phyloP scores from a whole-genome alignment of 1,140 invertebrate genomes.

The Eupeodes corollae region DNA sequence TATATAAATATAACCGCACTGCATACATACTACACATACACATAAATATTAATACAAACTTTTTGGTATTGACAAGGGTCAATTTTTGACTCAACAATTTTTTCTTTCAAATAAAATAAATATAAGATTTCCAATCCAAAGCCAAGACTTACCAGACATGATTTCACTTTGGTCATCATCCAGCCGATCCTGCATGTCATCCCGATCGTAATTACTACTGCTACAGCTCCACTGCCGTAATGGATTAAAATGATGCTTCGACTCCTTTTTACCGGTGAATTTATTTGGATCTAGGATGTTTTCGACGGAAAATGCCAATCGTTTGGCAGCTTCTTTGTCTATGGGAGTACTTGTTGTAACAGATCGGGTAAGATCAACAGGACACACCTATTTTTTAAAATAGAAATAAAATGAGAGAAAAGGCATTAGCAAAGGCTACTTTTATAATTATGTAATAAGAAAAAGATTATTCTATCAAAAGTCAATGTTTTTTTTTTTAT shows the following conservation, averaged over 20 bases:
- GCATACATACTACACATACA: no score
- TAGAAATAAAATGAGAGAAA: no score
- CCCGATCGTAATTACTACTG: constrained; percentile 42
- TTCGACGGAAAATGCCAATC: constrained; percentile 77
- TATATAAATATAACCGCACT: no score
- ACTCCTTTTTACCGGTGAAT: constrained; percentile 56
- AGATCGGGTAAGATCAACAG: constrained; percentile 35
- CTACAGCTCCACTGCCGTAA: constrained; percentile 37
- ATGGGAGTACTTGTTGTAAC: constrained; percentile 25
- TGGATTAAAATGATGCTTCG: constrained; percentile 12
- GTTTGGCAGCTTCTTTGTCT: constrained; percentile 32
- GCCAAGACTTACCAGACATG: constrained; percentile 30
- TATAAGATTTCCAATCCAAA: no score
- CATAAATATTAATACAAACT: no score
- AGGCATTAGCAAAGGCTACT: no score
- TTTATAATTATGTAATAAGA: no score
- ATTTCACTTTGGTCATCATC: constrained; percentile 36
- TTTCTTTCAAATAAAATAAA: no score
- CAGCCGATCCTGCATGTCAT: constrained; percentile 31
- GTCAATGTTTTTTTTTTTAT: no score
- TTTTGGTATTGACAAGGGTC: no score
- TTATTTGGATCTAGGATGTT: constrained; percentile 85
- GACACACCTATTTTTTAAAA: constrained; percentile 21
- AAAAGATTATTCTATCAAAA: no score
- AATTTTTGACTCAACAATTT: no score